These are phyloP conservation scores for Nomada fucata DNA, from an alignment of 2,888 invertebrate species.

Conservation along the genomic window DNA sequence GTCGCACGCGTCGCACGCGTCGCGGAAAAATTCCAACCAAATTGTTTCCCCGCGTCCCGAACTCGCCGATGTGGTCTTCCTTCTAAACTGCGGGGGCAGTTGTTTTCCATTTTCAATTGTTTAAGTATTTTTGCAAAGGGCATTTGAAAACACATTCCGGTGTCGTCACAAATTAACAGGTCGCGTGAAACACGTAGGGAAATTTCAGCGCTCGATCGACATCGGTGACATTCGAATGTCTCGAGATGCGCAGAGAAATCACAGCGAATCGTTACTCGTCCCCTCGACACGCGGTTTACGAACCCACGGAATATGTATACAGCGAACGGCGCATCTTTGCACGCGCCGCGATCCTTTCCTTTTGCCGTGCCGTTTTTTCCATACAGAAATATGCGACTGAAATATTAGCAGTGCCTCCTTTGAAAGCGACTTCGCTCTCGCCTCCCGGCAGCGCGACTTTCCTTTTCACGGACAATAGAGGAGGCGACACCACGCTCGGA, in stretches of 20 bases:
- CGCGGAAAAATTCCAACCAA: constrained; percentile 24
- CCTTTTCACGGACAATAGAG: constrained; percentile 18
- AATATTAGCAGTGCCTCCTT: constrained; percentile 51
- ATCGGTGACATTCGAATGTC: constrained; percentile 28
- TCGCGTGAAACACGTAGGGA: no score
- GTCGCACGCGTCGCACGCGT: constrained; percentile 14
- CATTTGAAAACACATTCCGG: no score
- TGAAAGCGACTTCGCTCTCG: constrained; percentile 34
- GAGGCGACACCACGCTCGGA: not conserved
- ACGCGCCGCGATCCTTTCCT: not conserved
- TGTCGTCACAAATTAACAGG: not conserved
- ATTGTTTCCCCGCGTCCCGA: constrained; percentile 36
- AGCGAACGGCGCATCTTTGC: not conserved
- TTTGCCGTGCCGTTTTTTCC: not conserved
- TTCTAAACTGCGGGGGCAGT: not conserved
- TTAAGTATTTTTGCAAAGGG: no score
- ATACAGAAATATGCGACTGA: constrained; percentile 25
- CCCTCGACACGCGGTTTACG: constrained; percentile 38
- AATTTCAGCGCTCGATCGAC: no score
- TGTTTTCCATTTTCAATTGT: no score
- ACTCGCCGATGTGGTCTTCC: not conserved
- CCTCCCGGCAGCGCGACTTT: constrained; percentile 12
- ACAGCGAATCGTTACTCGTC: constrained; percentile 9
- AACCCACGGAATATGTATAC: constrained; percentile 18
- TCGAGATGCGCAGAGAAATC: constrained; percentile 25